Conservation (phyloP, 2,888 invertebrate genomes). For the Geotrupes spiniger region DNA sequence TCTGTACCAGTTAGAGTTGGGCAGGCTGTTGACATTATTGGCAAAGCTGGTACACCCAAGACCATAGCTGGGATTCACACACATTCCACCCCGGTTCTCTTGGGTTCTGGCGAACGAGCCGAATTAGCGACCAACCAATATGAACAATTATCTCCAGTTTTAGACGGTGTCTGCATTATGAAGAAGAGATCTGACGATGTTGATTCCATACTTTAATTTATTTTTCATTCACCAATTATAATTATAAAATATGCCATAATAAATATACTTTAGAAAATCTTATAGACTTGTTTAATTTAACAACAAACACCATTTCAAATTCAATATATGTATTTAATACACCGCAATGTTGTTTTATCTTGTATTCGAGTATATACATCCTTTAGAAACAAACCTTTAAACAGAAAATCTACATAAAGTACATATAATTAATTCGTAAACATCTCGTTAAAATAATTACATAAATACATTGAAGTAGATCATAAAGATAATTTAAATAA, state of each 20-base stretch:
- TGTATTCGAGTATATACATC: constrained; percentile 20
- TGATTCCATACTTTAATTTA: constrained; percentile 12
- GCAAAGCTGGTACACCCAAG: constrained; percentile 98
- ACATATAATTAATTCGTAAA: constrained; percentile 11
- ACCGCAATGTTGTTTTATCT: constrained; percentile 7
- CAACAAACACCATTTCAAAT: constrained; percentile 3
- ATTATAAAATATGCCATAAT: no score
- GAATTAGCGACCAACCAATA: constrained; percentile 98
- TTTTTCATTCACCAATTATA: background rate
- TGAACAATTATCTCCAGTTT: constrained; percentile 83
- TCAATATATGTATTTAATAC: constrained; percentile 14
- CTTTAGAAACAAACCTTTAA: constrained; percentile 12
- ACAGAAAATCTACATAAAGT: constrained; percentile 10
- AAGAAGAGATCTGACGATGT: constrained; percentile 66
- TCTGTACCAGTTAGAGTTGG: constrained; percentile 90
- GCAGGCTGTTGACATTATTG: constrained; percentile 97
- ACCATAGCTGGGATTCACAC: constrained; percentile 99
- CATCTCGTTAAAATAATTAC: constrained; percentile 6
- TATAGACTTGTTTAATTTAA: no score
- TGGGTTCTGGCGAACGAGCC: constrained; percentile 94
- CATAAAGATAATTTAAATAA: constrained; percentile 17
- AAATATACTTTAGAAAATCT: no score
- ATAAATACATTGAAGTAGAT: constrained; percentile 20
- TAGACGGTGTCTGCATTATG: constrained; percentile 98
- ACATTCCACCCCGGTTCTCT: constrained; percentile 94